Evolutionary conservation across 2,797 vertebrate species (phyloP), one percentile per base, ranked within the genome.

Genomic region (Gymnopithys bicolor): DNA sequence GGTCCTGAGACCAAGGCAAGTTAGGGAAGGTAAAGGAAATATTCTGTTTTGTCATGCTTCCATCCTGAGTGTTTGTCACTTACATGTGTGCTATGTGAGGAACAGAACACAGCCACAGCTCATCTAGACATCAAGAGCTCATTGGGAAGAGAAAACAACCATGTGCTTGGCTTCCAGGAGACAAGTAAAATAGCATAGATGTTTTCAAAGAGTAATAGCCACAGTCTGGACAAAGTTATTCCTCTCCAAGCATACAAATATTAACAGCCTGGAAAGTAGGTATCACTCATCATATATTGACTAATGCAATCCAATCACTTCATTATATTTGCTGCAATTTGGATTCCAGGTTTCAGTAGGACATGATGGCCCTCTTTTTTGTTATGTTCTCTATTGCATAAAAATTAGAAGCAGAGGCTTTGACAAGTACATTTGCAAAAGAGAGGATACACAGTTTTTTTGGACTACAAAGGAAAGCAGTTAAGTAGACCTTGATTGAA

Each of bases 81-180:
- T 67, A 10, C 3, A 28, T 1, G 2, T 0, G 0, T 14, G 8
- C 19, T 67, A 24, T 35, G 55, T 7, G 16, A 32, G 13, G 39
- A 79, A 5, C 15, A 56, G 68, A 86, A 77, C 32, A 60, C 1
- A 39, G 22, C 10, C 45, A 67, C 28, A 60, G 13, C 7, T 68
- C 60, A 13, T 14, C 24, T 11, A 15, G 49, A 27, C 10, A 32
- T 5, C 55, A 70, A 80, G 8, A 64, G 4, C 28, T 86, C 14
- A 2, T 0, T 71, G 49, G n/a, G 84, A 89, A 53, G 41, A n/a
- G 27, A 70, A 87, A 89, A 30, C 2, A 6, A 51, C 14, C 6
- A 7, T 4, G 43, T 68, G 17, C 59, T 90, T 87, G 51, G 32
- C 24, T 67, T 62, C 45, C 76, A 63, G 67, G 52, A 75, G 32